phyloP scores from a whole-genome alignment of 2,113 vertebrate species.

The Charadrius vociferus region DNA sequence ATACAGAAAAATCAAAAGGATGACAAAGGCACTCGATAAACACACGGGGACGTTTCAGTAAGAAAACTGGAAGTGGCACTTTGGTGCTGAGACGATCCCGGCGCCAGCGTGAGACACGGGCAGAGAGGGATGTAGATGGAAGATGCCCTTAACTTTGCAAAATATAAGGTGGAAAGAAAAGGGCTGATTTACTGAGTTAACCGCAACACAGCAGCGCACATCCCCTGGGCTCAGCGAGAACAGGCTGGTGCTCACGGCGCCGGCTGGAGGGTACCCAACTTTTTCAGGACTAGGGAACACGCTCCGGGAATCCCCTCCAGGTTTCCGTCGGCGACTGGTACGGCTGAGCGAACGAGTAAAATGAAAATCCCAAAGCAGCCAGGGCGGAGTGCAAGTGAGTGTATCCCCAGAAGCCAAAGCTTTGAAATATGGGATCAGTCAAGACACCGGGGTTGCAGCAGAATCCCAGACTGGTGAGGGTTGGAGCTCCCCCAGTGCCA shows the following conservation, averaged over 20 bases:
- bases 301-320: background rate
- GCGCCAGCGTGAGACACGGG: fast-evolving
- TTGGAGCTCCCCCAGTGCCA: no score
- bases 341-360: background rate
- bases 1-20: background rate
- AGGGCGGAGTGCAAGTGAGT: background rate
- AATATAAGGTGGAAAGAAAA: background rate
- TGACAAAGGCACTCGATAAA: background rate
- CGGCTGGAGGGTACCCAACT: background rate
- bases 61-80: background rate
- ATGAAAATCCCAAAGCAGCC: background rate
- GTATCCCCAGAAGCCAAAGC: background rate
- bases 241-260: background rate
- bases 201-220: no score
- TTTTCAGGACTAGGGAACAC: background rate
- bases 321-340: background rate
- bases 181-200: background rate
- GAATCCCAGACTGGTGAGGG: no score
- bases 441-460: background rate
- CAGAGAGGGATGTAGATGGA: background rate
- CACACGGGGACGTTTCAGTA: fast-evolving
- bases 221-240: background rate
- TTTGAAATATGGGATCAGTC: fast-evolving
- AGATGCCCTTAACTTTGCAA: background rate
- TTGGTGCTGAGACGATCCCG: background rate